Evolutionary conservation across 2,797 vertebrate species (phyloP).

Genomic region (Tachyglossus aculeatus): DNA sequence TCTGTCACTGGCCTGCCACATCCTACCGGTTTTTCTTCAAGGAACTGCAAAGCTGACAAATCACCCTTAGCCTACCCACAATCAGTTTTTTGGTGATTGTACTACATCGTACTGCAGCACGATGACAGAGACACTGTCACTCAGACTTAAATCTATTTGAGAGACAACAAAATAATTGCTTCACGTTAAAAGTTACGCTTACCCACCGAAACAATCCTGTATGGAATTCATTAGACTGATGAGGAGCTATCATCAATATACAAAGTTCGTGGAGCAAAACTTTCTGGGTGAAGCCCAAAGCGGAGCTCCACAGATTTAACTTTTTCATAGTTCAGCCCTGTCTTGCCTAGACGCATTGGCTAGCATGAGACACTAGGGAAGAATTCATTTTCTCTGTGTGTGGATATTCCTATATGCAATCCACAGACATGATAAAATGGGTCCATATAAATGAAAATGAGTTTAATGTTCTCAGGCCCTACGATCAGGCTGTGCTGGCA

Average conservation of each 20-base stretch:
- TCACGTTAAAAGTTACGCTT: slow-evolving; percentile 7
- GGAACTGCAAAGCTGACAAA: background rate
- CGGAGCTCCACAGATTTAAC: too few relatives aligned
- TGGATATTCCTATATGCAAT: background rate
- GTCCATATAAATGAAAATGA: background rate
- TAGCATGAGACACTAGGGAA: background rate
- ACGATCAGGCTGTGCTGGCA: accelerated
- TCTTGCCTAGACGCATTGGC: too few relatives aligned
- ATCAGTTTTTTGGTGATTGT: too few relatives aligned
- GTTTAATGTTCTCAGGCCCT: accelerated
- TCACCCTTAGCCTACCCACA: background rate
- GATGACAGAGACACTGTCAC: slow-evolving; percentile 21
- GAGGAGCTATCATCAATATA: background rate
- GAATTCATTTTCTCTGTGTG: background rate
- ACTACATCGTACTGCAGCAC: background rate
- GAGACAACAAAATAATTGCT: background rate
- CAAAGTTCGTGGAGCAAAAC: background rate
- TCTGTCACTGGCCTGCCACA: background rate
- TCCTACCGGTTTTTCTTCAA: background rate
- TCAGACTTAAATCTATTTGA: slow-evolving; percentile 36
- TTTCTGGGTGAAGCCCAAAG: too few relatives aligned
- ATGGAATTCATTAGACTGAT: slow-evolving; percentile 1
- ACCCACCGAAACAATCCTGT: slow-evolving; percentile 3
- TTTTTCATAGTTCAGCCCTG: too few relatives aligned
- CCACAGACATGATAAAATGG: background rate